Evolutionary conservation across 2,113 vertebrate species (phyloP).

Genomic region (Passer domesticus): DNA sequence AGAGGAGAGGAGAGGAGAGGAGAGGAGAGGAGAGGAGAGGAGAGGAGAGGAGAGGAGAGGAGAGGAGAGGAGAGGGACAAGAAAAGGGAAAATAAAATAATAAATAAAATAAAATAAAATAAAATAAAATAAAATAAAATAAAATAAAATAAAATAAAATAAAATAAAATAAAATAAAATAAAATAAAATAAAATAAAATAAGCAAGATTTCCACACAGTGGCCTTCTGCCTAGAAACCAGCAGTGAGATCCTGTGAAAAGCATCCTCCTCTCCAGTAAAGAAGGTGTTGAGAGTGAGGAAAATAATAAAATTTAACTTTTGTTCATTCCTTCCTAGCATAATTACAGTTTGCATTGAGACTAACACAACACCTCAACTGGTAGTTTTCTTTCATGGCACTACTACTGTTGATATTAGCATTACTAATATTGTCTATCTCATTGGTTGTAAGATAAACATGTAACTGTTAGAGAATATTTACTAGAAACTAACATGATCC

Average conservation of each 20-base stretch:
- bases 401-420: neutral
- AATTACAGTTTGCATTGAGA: neutral
- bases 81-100: no score
- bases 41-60: no score
- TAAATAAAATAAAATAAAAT: no score
- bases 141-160: no score
- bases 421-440: neutral
- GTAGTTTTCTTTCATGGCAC: neutral
- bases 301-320: neutral
- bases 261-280: neutral
- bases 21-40: no score
- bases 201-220: no score
- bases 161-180: no score
- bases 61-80: no score
- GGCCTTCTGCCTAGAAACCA: accelerated
- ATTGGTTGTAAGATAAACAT: neutral
- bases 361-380: accelerated
- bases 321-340: neutral
- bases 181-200: no score
- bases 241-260: accelerated
- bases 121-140: no score
- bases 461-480: neutral
- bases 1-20: no score
- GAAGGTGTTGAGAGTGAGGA: neutral
- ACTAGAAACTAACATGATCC: neutral